Conservation (phyloP, 2,888 invertebrate species). For the Drosophila birchii region DNA sequence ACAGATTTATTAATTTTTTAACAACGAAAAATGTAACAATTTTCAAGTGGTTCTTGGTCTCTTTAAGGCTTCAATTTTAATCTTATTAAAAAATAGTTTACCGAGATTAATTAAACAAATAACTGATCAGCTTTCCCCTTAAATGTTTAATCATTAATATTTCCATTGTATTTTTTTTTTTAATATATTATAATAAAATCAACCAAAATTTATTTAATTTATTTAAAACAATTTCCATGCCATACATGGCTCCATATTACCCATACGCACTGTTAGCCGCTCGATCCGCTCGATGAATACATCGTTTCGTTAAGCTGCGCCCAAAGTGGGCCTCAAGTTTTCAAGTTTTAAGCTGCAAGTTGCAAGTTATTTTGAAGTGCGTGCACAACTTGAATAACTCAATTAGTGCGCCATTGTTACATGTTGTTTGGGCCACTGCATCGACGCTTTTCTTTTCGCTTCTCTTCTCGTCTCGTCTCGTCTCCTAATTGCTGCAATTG, state of each 20-base stretch:
- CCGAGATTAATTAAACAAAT: no score
- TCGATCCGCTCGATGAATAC: constrained; percentile 24
- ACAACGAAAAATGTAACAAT: no score
- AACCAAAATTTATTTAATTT: no score
- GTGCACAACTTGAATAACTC: constrained; percentile 69
- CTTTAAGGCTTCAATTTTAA: no score
- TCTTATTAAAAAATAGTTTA: no score
- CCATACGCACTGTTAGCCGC: neutral
- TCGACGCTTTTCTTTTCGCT: constrained; percentile 6
- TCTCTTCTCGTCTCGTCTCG: neutral
- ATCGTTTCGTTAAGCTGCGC: constrained; percentile 39
- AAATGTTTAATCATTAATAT: no score
- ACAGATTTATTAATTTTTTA: no score
- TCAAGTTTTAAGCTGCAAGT: constrained; percentile 10
- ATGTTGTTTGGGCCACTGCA: constrained; percentile 13
- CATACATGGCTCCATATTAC: neutral
- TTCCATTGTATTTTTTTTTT: no score
- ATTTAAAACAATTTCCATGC: accelerated
- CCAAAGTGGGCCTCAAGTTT: constrained; percentile 23
- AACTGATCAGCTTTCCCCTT: no score
- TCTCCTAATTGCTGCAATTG: constrained; percentile 27
- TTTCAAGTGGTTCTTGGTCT: no score
- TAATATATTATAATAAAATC: no score
- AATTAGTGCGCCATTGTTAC: constrained; percentile 61
- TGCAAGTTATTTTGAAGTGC: constrained; percentile 30